Evolutionary conservation across 2,797 vertebrate genomes (phyloP), one percentile per base, ranked within the genome.

Genomic region (Crotalus adamanteus): DNA sequence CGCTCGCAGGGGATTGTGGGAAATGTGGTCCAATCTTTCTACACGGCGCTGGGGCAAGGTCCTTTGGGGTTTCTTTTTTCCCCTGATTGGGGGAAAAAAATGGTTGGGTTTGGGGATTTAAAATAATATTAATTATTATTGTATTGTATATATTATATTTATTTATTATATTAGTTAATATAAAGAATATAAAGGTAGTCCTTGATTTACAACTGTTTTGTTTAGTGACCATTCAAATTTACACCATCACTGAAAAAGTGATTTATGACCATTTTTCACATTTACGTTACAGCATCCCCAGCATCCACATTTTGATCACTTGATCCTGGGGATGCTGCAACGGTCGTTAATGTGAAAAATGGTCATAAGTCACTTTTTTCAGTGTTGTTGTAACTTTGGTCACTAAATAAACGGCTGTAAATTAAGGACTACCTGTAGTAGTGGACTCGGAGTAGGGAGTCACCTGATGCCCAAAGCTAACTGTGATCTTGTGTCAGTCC

Each of bases 41-140:
- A 25, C 3, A 3, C 1, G 20, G 1, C 4, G 3, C 37, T 42
- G 37, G 0, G 18, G 18, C 8, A 78, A 42, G 3, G 20, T 22
- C 37, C 37, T 83, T 78, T 12, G 11, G 3, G 73, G 37, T 73
- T 73, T 69, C 1, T 20, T 9, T 20, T 20, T 14, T 1, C 37
- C 37, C n/a, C 20, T 16, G 6, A 14, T 28, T 65, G 55, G 13
- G 55, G 20, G 16, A 4, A 20, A 25, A 25, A 47, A 83, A 8
- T 47, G 20, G 37, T 25, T 47, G 37, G 20, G 20, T 83, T 47
- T 83, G 1, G 37, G 37, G 20, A 4, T 31, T 31, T 6, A 22
- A 22, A 78, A 78, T 20, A 22, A 78, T 53, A 53, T 53, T 53
- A 11, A 53, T 53, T 53, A 53, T 53, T 51, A 53, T 9, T 53